Evolutionary conservation across 2,888 invertebrate species (phyloP), one percentile per base, ranked within the genome.

Genomic region (Laothoe populi): DNA sequence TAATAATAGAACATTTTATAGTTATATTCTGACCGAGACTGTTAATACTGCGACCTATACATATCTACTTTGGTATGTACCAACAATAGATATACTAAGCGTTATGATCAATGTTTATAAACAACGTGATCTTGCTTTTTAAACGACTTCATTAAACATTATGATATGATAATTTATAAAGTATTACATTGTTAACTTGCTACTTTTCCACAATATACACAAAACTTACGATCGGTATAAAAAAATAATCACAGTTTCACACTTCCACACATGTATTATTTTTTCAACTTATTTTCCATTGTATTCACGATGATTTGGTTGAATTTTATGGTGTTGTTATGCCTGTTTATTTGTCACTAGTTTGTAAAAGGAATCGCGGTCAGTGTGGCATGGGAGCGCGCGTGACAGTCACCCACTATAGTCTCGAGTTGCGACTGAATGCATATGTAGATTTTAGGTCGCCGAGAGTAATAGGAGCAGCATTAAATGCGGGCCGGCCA

Each of bases 191-290:
- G 68, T 66, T 71, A 69, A 72, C 75, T 76, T 73, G 73, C 70
- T 68, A 63, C 63, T 64, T 63, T 65, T 68, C 65, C 67, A 73
- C 66, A 69, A 75, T 71, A 71, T 70, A 77, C 71, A 77, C 77
- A 77, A 79, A 79, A 82, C 80, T 81, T 71, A 81, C 79, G 77
- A 74, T 71, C 69, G 68, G 77, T 77, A 78, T 70, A 66, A 69
- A 68, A 72, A 61, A 26, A 26, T 16, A 42, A 31, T 53, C 60
- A 61, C 48, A 19, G 40, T 19, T 53, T 42, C 31, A 42, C 26
- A 26, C 26, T 24, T 38, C 35, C 24, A 49, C 70, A 69, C 66
- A 69, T 61, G 13, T 70, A 70, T 71, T 75, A 31, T 11, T 11
- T 38, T 38, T 70, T 69, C 66, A 64, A 66, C 67, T 65, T 68